Evolutionary conservation across 2,888 invertebrate species (phyloP).

Genomic region (Bombylius major): DNA sequence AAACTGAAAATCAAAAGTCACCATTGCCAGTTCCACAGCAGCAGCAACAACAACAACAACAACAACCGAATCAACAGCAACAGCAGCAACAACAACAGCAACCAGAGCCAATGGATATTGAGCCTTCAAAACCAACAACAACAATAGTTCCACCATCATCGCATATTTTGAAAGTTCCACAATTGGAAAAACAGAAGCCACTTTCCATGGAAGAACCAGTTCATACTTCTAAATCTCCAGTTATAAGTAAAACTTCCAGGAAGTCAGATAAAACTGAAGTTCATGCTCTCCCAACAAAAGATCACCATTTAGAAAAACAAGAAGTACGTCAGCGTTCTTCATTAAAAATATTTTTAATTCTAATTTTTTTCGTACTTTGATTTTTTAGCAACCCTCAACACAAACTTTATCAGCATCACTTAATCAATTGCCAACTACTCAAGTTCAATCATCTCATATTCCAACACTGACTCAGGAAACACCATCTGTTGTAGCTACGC

Average conservation of each 20-base stretch:
- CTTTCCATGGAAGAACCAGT: conserved; percentile 3
- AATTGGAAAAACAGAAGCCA: conserved; percentile 6
- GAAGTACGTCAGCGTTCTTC: background rate
- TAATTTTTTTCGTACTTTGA: background rate
- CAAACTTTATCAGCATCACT: background rate
- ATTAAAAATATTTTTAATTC: background rate
- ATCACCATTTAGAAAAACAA: conserved; percentile 2
- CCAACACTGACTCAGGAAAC: background rate
- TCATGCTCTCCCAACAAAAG: conserved; percentile 2
- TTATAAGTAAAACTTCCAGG: conserved; percentile 8
- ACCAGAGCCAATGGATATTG: conserved; percentile 27
- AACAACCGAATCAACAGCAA: conserved; percentile 13
- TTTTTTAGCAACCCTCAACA: background rate
- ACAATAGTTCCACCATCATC: conserved; percentile 23
- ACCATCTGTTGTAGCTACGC: conserved; percentile 8
- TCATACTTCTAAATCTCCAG: conserved; percentile 5
- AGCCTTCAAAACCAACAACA: conserved; percentile 26
- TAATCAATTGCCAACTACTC: background rate
- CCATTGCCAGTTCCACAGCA: background rate
- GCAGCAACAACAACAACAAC: conserved; percentile 7
- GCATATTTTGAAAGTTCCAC: conserved; percentile 11
- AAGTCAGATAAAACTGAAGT: conserved; percentile 14
- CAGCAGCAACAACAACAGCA: conserved; percentile 5
- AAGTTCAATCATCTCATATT: background rate
- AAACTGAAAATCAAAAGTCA: background rate